Evolutionary conservation across 2,797 vertebrate genomes (phyloP), one percentile per base, ranked within the genome.

Genomic region (Helicolenus hilgendorfi): DNA sequence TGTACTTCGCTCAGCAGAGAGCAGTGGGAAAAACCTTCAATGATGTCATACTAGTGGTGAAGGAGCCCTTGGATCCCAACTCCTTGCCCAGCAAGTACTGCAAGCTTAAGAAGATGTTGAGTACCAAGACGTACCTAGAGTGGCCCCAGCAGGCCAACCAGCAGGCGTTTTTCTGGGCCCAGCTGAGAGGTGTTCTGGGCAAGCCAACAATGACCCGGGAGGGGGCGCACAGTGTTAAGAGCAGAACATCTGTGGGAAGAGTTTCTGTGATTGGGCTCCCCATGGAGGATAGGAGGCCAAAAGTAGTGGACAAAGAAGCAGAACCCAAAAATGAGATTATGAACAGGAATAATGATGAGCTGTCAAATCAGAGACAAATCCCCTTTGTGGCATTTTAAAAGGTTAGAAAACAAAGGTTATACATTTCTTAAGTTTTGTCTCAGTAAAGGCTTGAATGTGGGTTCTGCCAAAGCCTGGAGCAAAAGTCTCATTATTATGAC

Each of bases 1-100:
- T 98, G 29, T 98, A 98, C 95, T 98, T 98, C 2, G 96, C 98
- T 36, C 98, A 98, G 91, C 98, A 98, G 87, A 96, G 98, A 59
- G 95, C 98, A 0, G 97, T 98, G 81, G 97, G 98, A 4, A 97
- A 98, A 88, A 96, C 95, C 4, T 97, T 97, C 10, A 96, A 93
- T 13, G 98, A 98, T 0, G 96, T 98, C 71, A 97, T 98, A 36
- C 91, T 98, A 2, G 96, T 98, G 85, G 93, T 98, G 33, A 98
- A 97, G 92, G 98, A 98, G 63, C 95, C 97, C 81, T 97, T 98
- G 0, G 96, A 97, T 2, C 94, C 95, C 0, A 87, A 72, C 53
- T 97, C 96, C 0, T 79, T 98, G 49, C 98, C 98, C 3, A 98
- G 94, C 87, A 98, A 98, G 62, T 98, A 98, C 77, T 98, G 97